Evolutionary conservation across 2,888 invertebrate genomes (phyloP).

Genomic region (Trachelus tabidus): DNA sequence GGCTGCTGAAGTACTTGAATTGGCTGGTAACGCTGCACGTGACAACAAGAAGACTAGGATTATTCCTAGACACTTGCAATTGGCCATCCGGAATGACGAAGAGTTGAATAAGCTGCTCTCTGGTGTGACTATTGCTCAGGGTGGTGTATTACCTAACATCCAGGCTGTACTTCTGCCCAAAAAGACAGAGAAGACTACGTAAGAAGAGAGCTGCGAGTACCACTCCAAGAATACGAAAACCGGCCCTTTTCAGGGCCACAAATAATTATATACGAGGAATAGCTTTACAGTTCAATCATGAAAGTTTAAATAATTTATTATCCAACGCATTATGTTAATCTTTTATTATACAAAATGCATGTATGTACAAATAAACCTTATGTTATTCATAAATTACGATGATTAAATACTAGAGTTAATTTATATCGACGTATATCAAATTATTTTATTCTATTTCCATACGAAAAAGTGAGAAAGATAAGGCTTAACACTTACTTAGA

Average conservation of each 20-base stretch:
- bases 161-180: constrained; percentile 78
- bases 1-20: constrained; percentile 74
- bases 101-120: constrained; percentile 79
- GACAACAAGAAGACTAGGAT: constrained; percentile 76
- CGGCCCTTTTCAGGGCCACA: constrained; percentile 25
- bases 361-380: not conserved
- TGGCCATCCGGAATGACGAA: constrained; percentile 82
- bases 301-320: not conserved
- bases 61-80: constrained; percentile 78
- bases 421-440: not conserved
- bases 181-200: constrained; percentile 67
- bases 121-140: constrained; percentile 83
- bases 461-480: not conserved
- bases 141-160: constrained; percentile 83
- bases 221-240: not conserved
- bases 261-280: constrained; percentile 1
- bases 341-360: not conserved
- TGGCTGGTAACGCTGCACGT: constrained; percentile 70
- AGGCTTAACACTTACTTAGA: not conserved
- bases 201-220: not conserved
- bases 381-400: not conserved
- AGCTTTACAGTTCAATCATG: not conserved
- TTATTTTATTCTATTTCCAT: not conserved
- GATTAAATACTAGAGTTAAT: not conserved
- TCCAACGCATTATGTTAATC: not conserved